Conservation (phyloP, 2,888 invertebrate species). For the Celastrina argiolus region DNA sequence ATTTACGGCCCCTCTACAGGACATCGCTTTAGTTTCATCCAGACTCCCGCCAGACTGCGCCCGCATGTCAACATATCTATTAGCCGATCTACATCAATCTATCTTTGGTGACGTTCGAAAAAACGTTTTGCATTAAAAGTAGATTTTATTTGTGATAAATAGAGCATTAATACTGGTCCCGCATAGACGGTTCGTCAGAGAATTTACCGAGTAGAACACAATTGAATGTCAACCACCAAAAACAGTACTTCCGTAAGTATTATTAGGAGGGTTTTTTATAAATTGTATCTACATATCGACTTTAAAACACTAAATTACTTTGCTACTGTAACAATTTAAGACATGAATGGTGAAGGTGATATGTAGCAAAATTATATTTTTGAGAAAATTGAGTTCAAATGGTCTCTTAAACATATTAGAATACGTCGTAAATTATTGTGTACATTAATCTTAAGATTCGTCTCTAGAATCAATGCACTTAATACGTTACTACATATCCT, state of each 20-base stretch:
- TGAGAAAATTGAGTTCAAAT: no score
- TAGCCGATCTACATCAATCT: not conserved
- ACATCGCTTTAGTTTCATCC: constrained; percentile 1
- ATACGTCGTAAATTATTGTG: no score
- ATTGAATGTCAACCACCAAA: not conserved
- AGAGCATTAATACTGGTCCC: not conserved
- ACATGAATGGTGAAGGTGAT: no score
- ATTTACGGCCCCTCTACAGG: constrained; percentile 9
- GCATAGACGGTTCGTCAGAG: not conserved
- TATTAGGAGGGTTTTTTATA: no score
- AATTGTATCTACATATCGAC: no score
- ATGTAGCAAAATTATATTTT: no score
- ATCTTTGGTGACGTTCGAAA: not conserved
- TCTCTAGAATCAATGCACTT: no score
- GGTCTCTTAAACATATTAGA: no score
- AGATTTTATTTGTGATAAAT: not conserved
- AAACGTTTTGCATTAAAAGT: not conserved
- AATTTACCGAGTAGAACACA: not conserved
- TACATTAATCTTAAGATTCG: no score
- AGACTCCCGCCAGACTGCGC: not conserved
- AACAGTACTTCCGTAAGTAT: not conserved
- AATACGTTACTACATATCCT: no score
- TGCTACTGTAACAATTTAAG: no score
- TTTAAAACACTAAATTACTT: no score
- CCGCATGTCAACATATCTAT: constrained; percentile 6